Conservation (phyloP, 1,140 invertebrate genomes). For the Pentalonia nigronervosa region DNA sequence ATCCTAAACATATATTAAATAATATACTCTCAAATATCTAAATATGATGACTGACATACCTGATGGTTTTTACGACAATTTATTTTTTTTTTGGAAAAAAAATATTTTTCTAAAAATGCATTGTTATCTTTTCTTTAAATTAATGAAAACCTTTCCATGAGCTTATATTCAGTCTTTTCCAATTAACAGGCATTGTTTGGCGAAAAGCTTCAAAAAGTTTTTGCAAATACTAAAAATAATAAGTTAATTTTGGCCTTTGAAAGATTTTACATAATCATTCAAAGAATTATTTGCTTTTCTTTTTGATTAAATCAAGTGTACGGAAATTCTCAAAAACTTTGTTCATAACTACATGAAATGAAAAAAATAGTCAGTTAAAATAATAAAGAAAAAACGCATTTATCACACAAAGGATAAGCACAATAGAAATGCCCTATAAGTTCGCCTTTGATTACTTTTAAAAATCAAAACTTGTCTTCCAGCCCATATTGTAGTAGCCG, state of each 20-base stretch:
- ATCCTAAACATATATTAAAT: not conserved
- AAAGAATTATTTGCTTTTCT: conserved; percentile 35
- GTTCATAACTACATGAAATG: not conserved
- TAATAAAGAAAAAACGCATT: conserved; percentile 43
- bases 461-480: conserved; percentile 30
- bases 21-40: not conserved
- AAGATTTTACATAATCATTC: conserved; percentile 39
- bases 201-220: conserved; percentile 24
- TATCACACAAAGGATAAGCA: conserved; percentile 8
- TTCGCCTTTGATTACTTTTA: conserved; percentile 46
- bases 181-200: conserved; percentile 50
- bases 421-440: conserved; percentile 48
- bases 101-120: not conserved
- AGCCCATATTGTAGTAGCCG: not conserved
- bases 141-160: not conserved
- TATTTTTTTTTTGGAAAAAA: not conserved
- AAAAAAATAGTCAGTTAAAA: conserved; percentile 28
- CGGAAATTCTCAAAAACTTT: conserved; percentile 43
- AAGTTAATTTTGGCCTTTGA: conserved; percentile 47
- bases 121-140: not conserved
- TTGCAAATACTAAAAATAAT: conserved; percentile 42
- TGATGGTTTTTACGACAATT: not conserved
- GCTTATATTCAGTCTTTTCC: conserved; percentile 19
- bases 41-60: not conserved
- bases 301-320: conserved; percentile 54